These are phyloP conservation scores for Limnothrissa miodon DNA, from an alignment of 2,113 vertebrate species.

Conservation along the genomic window DNA sequence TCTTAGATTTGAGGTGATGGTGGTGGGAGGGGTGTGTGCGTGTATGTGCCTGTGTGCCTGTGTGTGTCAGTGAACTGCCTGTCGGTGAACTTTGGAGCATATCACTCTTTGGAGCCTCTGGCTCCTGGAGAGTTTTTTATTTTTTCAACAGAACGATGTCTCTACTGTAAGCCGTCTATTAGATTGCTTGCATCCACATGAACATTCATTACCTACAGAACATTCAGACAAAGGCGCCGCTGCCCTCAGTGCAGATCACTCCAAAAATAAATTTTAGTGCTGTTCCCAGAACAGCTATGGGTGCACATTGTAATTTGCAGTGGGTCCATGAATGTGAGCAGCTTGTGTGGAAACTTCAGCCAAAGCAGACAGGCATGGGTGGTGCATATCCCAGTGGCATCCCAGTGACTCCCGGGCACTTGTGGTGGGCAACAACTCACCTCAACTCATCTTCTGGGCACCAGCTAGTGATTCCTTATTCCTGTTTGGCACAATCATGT, in stretches of 20 bases:
- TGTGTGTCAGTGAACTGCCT: background rate
- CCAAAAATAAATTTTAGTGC: background rate
- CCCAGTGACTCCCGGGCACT: background rate
- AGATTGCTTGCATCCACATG: constrained; percentile 43
- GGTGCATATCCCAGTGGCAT: background rate
- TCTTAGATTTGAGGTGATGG: no score
- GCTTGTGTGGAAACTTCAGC: background rate
- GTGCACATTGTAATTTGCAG: background rate
- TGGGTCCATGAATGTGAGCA: background rate
- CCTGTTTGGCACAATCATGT: background rate
- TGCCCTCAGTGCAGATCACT: background rate
- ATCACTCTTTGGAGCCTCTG: background rate
- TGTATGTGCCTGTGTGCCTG: no score
- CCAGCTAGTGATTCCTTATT: background rate
- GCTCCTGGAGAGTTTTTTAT: background rate
- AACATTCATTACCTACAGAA: no score
- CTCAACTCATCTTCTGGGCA: background rate
- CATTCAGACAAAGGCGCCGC: no score
- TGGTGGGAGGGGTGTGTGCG: background rate
- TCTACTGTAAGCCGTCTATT: background rate
- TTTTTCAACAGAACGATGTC: background rate
- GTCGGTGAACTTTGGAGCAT: background rate
- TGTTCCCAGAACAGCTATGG: background rate
- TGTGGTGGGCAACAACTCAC: background rate
- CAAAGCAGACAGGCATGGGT: background rate